These are phyloP conservation scores for Spinus pinus DNA, from an alignment of 2,797 vertebrate species.

Conservation along the genomic window DNA sequence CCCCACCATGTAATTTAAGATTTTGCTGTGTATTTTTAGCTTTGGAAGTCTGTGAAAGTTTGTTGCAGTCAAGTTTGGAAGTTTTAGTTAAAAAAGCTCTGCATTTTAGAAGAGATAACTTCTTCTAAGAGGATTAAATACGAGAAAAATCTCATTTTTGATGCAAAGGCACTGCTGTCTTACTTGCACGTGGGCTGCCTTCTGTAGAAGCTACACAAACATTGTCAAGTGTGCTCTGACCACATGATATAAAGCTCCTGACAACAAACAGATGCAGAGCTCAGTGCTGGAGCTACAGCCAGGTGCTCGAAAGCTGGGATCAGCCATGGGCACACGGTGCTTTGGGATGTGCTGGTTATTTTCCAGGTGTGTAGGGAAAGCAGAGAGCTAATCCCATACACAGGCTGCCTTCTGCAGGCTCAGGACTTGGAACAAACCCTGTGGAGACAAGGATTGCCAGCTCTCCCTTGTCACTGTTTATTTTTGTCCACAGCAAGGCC, in stretches of 20 bases:
- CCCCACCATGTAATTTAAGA: background rate
- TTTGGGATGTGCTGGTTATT: background rate
- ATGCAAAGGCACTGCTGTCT: background rate
- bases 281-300: background rate
- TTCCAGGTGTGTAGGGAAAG: background rate
- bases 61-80: background rate
- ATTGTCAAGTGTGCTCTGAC: background rate
- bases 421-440: background rate
- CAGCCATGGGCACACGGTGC: background rate
- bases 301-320: background rate
- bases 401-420: background rate
- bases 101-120: background rate
- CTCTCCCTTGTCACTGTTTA: background rate
- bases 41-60: slow-evolving; percentile 8
- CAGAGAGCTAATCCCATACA: background rate
- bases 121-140: background rate
- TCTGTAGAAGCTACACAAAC: slow-evolving; percentile 4
- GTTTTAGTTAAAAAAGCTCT: background rate
- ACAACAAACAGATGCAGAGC: background rate
- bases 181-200: background rate
- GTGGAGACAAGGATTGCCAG: background rate
- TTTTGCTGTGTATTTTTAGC: slow-evolving; percentile 13
- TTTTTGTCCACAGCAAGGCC: background rate
- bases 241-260: background rate
- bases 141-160: background rate